Conservation (phyloP, 2,797 vertebrate genomes). For the Myiotriccus ornatus region DNA sequence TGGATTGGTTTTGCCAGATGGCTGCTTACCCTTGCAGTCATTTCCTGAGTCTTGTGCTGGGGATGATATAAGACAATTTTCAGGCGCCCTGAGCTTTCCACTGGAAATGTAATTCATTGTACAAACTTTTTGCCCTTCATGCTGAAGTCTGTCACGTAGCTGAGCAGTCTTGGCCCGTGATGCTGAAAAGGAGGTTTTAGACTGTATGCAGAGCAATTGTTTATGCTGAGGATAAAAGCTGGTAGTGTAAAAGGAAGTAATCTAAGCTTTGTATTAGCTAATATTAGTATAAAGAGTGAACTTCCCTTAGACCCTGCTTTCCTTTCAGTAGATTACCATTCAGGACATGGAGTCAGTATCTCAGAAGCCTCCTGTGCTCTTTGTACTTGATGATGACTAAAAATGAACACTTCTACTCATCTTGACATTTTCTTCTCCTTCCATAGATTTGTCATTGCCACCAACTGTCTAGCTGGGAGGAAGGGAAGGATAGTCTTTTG, state of each 20-base stretch:
- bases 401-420: fast-evolving
- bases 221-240: background rate
- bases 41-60: background rate
- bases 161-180: fast-evolving
- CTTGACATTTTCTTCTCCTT: background rate
- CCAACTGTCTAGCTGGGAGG: background rate
- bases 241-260: background rate
- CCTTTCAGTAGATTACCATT: background rate
- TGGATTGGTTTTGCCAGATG: background rate
- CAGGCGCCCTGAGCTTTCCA: background rate
- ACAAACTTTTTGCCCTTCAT: background rate
- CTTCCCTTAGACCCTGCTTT: background rate
- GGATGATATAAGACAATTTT: background rate
- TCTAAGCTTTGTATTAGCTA: background rate
- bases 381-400: background rate
- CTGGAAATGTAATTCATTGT: background rate
- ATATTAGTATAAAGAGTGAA: background rate
- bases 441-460: background rate
- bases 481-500: background rate
- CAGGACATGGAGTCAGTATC: background rate
- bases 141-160: fast-evolving
- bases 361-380: background rate
- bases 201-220: background rate
- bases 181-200: background rate
- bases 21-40: background rate